phyloP scores from a whole-genome alignment of 2,888 invertebrate species.

The Fragum fragum region DNA sequence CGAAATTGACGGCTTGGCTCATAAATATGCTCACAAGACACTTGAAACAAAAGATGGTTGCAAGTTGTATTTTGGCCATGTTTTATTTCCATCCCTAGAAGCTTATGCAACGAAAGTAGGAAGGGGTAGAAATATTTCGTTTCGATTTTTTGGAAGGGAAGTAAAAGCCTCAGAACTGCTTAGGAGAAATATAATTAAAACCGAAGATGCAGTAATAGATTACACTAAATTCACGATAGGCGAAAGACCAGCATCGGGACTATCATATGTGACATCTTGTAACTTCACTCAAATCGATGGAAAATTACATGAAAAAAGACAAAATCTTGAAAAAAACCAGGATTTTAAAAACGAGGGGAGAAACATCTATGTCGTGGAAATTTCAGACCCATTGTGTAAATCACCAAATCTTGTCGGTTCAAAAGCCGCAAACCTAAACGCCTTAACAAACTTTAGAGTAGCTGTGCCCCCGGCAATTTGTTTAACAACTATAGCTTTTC shows the following conservation, averaged over 20 bases:
- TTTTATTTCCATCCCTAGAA: slow-evolving; percentile 5
- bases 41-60: not conserved
- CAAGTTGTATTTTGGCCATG: slow-evolving; percentile 1
- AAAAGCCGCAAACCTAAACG: slow-evolving; percentile 1
- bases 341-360: too few species aligned
- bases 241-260: not conserved
- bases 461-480: not conserved
- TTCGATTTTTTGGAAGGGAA: not conserved
- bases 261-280: not conserved
- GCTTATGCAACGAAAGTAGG: not conserved
- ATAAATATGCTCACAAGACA: not conserved
- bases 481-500: not conserved
- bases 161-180: not conserved
- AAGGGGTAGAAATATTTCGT: not conserved
- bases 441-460: not conserved
- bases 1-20: not conserved
- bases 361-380: not conserved
- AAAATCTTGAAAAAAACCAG: not conserved
- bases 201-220: not conserved
- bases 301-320: not conserved
- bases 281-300: not conserved
- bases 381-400: not conserved
- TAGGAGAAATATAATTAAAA: not conserved
- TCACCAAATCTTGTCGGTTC: not conserved
- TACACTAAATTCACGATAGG: not conserved